Base-by-base conservation (phyloP, 2,888 invertebrate genomes). In the Dermolepida albohirtum region DNA sequence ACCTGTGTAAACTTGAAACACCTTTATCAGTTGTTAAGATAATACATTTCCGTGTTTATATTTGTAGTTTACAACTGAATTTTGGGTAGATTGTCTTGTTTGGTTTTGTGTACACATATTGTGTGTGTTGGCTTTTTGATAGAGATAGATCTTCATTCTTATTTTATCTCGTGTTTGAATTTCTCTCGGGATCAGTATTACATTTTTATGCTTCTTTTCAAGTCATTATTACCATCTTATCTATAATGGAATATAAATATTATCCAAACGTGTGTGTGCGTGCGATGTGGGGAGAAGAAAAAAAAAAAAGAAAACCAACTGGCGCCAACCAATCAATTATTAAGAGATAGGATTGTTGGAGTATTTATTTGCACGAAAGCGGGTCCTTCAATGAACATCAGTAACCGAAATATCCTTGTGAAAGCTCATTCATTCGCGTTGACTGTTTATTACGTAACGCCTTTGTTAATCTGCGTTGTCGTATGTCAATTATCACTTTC, bases 101-200 rank as follows among this genome's bases (percentile, higher is more conserved):
- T 62, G 47, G 59, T 62, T 62, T 62, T 62, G 59, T 62, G 47
- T 62, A 62, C 59, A 62, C 47, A 62, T 27, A 55, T 64, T 49
- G 71, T 62, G 49, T 62, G 39, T 72, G 72, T 72, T 72, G 71
- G 71, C 71, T 72, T 72, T 72, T 67, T 71, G 72, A 72, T 72
- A 72, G 67, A 69, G 70, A 72, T 70, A 72, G 73, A 70, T 73
- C 70, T 71, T 68, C 69, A 65, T 73, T 73, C 71, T 70, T 67
- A 67, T 63, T 72, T 69, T 73, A 73, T 73, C 73, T 69, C 66
- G 66, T 66, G 41, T 66, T 57, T 66, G 50, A 50, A 59, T 66
- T 66, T 66, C 66, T 59, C 66, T 66, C 39, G 59, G 66, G 66
- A 59, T 66, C 55, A 66, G 66, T 47, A 62, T 62, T 62, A 62